Base-by-base conservation (phyloP, 2,888 invertebrate genomes). In the Bellardia bayeri region DNA sequence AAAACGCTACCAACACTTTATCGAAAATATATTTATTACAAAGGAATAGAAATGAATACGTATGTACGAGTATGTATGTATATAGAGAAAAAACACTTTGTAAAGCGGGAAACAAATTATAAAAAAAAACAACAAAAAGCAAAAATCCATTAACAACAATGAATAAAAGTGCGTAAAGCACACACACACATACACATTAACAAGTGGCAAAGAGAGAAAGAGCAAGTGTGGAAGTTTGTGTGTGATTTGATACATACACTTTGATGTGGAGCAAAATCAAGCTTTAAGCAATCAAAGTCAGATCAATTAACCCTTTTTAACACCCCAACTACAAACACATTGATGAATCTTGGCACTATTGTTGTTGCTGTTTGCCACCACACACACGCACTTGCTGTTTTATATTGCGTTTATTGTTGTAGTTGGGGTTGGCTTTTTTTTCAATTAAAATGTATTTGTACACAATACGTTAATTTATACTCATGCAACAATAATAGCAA, bases 271-370 rank as follows among this genome's bases (percentile, higher is more conserved):
- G 33, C 71, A 56, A 78, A 79, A 66, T 80, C 74, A 72, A 80
- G 80, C 85, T 85, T 85, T 75, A 49, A 74, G 58, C 87, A 85
- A 87, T 87, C 87, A 85, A 87, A 87, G 87, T 85, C 87, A 87
- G 76, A 87, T 87, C 87, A 87, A 87, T 87, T 87, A 87, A 87
- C 87, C 87, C 87, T 87, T 85, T 87, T 87, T 87, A 87, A 87
- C 87, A 87, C 87, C 87, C 87, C 69, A 64, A 49, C 56, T 51
- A 74, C 58, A 42, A 42, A 23, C 66, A 66, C 33, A 79, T 23
- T 68, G 49, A 45, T 69, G 69, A 68, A 56, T 61, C 63, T 69
- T 71, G 61, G 61, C 40, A 45, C 45, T 45, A 58, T 58, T 11
- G 45, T 16, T 45, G 23, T 45, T 16, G 6, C 6, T 58, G 30